phyloP scores from a whole-genome alignment of 2,888 invertebrate species.

The Carcina quercana region DNA sequence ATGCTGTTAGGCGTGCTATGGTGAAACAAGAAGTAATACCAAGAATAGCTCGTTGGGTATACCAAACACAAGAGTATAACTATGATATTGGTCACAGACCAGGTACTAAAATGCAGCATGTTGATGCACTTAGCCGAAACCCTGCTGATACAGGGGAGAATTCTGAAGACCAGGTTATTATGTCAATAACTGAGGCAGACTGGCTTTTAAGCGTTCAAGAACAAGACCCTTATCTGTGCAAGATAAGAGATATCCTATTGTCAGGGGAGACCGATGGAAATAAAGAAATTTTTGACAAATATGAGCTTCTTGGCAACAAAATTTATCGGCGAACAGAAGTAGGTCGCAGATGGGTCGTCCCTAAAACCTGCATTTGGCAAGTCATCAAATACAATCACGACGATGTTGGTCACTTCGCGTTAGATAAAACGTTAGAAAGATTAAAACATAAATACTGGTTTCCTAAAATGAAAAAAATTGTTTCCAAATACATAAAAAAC shows the following conservation, averaged over 20 bases:
- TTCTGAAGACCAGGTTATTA: constrained; percentile 19
- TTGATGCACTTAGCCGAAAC: constrained; percentile 17
- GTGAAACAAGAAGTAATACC: constrained; percentile 22
- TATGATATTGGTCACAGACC: constrained; percentile 16
- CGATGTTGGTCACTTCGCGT: constrained; percentile 26
- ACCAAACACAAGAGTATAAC: constrained; percentile 18
- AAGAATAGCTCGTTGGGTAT: constrained; percentile 22
- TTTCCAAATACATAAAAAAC: constrained; percentile 25
- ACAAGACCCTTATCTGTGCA: constrained; percentile 16
- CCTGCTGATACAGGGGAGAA: constrained; percentile 15
- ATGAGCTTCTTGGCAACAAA: constrained; percentile 22
- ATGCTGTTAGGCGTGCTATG: constrained; percentile 15
- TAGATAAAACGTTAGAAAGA: constrained; percentile 23
- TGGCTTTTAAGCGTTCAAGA: constrained; percentile 20
- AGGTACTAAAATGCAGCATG: constrained; percentile 18
- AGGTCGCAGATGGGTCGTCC: constrained; percentile 25
- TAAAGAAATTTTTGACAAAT: constrained; percentile 18
- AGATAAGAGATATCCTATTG: constrained; percentile 11
- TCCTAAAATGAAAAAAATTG: constrained; percentile 11
- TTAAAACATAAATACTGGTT: constrained; percentile 18
- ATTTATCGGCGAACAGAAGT: constrained; percentile 19
- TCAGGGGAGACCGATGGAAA: constrained; percentile 19
- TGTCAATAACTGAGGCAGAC: constrained; percentile 17
- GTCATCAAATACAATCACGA: constrained; percentile 24
- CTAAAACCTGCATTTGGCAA: constrained; percentile 23